phyloP scores from a whole-genome alignment of 1,140 invertebrate genomes.

The Musca vetustissima region DNA sequence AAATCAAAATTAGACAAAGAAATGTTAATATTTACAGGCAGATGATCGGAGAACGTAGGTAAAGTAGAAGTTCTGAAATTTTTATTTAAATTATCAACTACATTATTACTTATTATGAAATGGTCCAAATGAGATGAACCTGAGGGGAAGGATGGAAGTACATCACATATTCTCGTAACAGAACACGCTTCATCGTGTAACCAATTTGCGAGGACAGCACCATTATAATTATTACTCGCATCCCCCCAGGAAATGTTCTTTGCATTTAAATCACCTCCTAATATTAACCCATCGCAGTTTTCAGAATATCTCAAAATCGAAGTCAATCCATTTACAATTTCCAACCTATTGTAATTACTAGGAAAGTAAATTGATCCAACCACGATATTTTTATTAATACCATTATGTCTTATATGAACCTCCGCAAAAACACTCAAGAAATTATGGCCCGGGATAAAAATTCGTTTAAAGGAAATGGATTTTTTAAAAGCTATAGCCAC shows the following conservation, averaged over 20 bases:
- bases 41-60: neutral
- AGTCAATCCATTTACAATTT: neutral
- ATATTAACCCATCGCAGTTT: neutral
- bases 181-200: neutral
- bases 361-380: too few species aligned
- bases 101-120: neutral
- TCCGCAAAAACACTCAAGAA: neutral
- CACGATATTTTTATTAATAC: too few species aligned
- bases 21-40: neutral
- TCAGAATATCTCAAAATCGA: neutral
- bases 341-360: neutral
- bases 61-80: neutral
- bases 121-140: neutral
- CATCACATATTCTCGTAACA: neutral
- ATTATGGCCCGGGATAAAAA: neutral
- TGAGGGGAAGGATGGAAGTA: neutral
- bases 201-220: neutral
- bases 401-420: too few species aligned
- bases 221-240: neutral
- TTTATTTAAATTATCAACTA: neutral
- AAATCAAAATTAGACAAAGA: neutral
- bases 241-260: neutral
- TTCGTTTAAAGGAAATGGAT: neutral
- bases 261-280: constrained; percentile 1
- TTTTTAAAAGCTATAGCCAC: neutral